Base-by-base conservation (phyloP, 1,140 invertebrate species). In the Drosophila ironensis region DNA sequence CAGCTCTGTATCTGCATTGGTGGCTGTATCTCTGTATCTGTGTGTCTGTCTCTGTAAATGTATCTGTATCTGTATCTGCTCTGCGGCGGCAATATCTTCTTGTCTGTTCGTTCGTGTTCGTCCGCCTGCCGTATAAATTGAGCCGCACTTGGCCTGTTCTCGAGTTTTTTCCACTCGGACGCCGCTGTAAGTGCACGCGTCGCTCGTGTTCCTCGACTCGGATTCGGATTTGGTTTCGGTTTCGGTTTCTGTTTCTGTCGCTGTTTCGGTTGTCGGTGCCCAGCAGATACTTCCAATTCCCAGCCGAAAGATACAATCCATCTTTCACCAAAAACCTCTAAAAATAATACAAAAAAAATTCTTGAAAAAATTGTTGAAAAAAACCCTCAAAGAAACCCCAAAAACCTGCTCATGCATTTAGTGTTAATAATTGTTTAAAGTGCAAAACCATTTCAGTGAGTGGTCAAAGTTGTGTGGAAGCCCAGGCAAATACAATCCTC, bases 61-160 rank as follows among this genome's bases (percentile, higher is more conserved):
- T n/a, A n/a, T 59, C 12, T 60, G 47, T 42, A 27, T 47, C 16
- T 48, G 38, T 47, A 35, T 68, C 38, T 57, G 53, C 33, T 37
- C 20, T 45, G 38, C 17, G 27, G n/a, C 17, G 33, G 40, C 56
- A 50, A 44, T 82, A 84, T 84, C 77, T 82, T 82, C 78, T 84
- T 73, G 80, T 71, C 71, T 81, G 76, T 41, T 57, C 75, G 69
- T 82, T 63, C 33, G n/a, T n/a, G n/a, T n/a, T n/a, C n/a, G n/a
- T n/a, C n/a, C n/a, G n/a, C n/a, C n/a, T n/a, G 69, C 69, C 69
- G 80, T 84, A 84, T 84, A 84, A 84, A 84, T 84, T 84, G 80
- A 84, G 80, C 78, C 78, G 78, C 80, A 84, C 78, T 84, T 84
- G 78, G 78, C 77, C 64, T 84, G 80, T 84, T 84, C 78, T 84